Evolutionary conservation across 2,797 vertebrate species (phyloP), one percentile per base, ranked within the genome.

Genomic region (Diglossa cyanea): DNA sequence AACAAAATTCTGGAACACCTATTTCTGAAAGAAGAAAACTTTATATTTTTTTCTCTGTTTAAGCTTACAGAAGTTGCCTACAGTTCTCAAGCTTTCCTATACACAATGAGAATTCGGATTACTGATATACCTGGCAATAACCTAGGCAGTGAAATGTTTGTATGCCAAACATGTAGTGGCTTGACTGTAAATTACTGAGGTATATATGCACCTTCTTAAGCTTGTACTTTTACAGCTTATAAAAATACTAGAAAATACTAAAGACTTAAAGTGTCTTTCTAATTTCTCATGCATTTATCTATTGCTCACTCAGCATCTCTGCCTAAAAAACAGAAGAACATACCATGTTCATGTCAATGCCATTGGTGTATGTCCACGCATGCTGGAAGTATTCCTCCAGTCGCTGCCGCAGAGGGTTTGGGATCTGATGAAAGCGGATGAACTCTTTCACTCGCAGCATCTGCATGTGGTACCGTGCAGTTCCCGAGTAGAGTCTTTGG

Each of bases 321-420:
- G 61, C 81, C 87, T 93, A 62, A 94, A 92, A 97, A 97, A 71
- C 63, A 93, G 82, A 96, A 72, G 50, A 96, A 98, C 98, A 97
- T 98, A 99, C 99, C 99, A 99, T 99, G 98, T 99, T 99, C 99
- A 99, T 99, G 96, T 99, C 99, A 80, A 99, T 99, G 98, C 99
- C 99, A 16, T 99, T 99, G 94, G 99, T 99, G 98, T 99, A 99
- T 35, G 99, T 99, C 99, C 99, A 99, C 0, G 99, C 99, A 20
- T 99, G 99, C 90, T 99, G 99, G 98, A 99, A 99, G 93, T 99
- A 99, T 72, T 99, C 99, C 97, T 99, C 99, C 71, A 99, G 98
- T 25, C 99, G 97, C 96, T 99, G 99, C 70, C 99, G 98, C 96
- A 99, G 98, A 2, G 99, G 99, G 96, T 99, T 99, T 45, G 99